Conservation (phyloP, 1,140 invertebrate genomes). For the Macrobrachium rosenbergii region DNA sequence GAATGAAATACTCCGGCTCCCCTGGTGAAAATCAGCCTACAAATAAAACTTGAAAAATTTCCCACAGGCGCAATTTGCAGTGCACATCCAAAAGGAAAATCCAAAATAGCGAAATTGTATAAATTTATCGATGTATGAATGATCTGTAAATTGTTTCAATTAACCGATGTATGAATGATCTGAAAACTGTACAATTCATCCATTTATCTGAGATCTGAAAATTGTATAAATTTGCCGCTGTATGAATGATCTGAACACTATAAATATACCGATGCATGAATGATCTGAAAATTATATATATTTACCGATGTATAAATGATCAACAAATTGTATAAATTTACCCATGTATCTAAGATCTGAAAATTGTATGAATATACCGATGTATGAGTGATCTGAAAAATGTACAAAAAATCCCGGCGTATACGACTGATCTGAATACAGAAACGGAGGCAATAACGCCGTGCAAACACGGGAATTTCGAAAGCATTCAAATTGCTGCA, state of each 20-base stretch:
- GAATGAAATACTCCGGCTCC: too few relatives aligned
- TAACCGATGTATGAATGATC: neutral
- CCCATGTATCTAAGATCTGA: neutral
- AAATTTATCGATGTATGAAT: neutral
- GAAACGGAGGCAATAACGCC: too few relatives aligned
- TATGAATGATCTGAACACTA: neutral
- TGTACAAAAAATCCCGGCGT: too few relatives aligned
- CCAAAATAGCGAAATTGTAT: neutral
- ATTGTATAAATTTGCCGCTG: neutral
- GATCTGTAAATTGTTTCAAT: neutral
- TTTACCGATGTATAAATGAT: constrained; percentile 1
- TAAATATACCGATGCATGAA: constrained; percentile 6
- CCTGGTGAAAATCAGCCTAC: too few relatives aligned
- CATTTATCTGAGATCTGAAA: neutral
- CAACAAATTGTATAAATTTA: neutral
- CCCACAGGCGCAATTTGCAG: too few relatives aligned
- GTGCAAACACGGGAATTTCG: too few relatives aligned
- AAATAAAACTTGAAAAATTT: too few relatives aligned
- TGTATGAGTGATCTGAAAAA: neutral
- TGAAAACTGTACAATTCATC: neutral
- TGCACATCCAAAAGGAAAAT: too few relatives aligned
- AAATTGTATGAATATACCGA: neutral
- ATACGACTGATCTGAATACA: too few relatives aligned
- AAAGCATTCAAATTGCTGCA: too few relatives aligned
- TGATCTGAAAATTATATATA: neutral